Percentiles rank a stretch among this genome's conserved stretches.
Evolutionary conservation across 1,140 invertebrate genomes (phyloP).

Genomic region (fruit fly (Drosophila melanogaster)): DNA sequence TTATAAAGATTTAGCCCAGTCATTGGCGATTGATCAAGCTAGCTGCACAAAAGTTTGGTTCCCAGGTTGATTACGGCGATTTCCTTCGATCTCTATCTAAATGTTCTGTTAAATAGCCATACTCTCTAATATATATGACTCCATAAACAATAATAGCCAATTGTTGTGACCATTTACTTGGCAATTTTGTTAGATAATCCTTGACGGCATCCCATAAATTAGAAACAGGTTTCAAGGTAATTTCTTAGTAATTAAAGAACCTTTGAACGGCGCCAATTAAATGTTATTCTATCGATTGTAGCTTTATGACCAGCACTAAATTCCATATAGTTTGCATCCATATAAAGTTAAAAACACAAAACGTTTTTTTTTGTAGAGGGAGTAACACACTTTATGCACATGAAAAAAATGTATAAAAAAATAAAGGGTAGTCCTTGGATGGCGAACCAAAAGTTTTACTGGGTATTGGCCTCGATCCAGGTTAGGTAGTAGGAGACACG

Average conservation of each 20-base stretch:
- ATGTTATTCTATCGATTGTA: not conserved
- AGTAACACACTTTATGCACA: constrained; percentile 47
- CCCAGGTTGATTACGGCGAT: not conserved
- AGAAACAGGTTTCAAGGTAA: not conserved
- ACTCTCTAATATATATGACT: not conserved
- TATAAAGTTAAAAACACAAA: constrained; percentile 10
- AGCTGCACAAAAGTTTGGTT: constrained; percentile 2
- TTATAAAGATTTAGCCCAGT: constrained; percentile 6
- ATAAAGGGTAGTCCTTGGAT: constrained; percentile 5
- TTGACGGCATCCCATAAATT: not conserved
- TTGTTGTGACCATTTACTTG: not conserved
- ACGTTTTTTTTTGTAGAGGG: not conserved
- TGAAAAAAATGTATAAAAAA: constrained; percentile 60
- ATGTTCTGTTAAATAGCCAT: too few species aligned
- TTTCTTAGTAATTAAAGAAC: not conserved
- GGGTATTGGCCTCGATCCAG: constrained; percentile 57
- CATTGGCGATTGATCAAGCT: not conserved
- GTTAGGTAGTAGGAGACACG: constrained; percentile 53
- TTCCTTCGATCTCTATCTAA: constrained; percentile 8
- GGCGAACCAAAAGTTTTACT: not conserved
- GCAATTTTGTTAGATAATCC: constrained; percentile 7
- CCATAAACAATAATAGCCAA: not conserved
- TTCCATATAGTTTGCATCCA: not conserved
- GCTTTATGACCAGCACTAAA: constrained; percentile 25
- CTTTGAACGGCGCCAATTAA: constrained; percentile 24